Evolutionary conservation across 2,113 vertebrate species (phyloP).

Genomic region (Megalops atlanticus): DNA sequence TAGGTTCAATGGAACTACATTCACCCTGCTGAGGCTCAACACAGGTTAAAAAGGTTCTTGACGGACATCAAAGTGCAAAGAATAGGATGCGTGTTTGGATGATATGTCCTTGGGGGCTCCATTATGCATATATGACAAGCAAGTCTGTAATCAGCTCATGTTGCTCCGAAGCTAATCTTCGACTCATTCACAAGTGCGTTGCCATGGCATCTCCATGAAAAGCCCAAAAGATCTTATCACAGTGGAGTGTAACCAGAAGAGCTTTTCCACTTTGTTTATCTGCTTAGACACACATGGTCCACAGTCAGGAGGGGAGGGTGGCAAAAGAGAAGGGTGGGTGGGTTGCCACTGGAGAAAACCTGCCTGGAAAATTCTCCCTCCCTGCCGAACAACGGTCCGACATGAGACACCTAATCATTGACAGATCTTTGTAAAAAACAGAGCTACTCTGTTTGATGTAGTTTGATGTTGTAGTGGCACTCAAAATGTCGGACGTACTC

Average conservation of each 20-base stretch:
- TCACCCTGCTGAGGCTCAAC: not conserved
- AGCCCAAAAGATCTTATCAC: constrained; percentile 24
- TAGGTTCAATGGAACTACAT: not conserved
- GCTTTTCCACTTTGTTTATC: constrained; percentile 16
- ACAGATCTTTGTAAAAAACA: too few species aligned
- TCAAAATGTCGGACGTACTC: too few species aligned
- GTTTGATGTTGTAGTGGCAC: too few species aligned
- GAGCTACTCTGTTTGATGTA: too few species aligned
- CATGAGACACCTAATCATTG: too few species aligned
- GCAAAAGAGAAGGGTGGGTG: too few species aligned
- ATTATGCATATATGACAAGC: not conserved
- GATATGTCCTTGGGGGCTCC: not conserved
- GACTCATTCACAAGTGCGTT: constrained; percentile 26
- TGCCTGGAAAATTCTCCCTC: not conserved
- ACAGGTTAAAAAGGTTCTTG: not conserved
- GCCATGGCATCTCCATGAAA: constrained; percentile 26
- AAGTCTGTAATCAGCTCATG: not conserved
- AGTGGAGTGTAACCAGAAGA: constrained; percentile 1
- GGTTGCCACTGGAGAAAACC: not conserved
- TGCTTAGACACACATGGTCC: constrained; percentile 1
- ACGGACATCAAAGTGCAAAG: not conserved
- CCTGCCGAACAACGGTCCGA: too few species aligned
- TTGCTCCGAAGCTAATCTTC: constrained; percentile 17
- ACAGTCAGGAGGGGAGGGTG: not conserved
- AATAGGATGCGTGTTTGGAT: not conserved